Percentiles rank a stretch among this genome's conserved stretches.
Conservation (phyloP, 1,140 invertebrate species). For the Cyrtorhinus lividipennis region DNA sequence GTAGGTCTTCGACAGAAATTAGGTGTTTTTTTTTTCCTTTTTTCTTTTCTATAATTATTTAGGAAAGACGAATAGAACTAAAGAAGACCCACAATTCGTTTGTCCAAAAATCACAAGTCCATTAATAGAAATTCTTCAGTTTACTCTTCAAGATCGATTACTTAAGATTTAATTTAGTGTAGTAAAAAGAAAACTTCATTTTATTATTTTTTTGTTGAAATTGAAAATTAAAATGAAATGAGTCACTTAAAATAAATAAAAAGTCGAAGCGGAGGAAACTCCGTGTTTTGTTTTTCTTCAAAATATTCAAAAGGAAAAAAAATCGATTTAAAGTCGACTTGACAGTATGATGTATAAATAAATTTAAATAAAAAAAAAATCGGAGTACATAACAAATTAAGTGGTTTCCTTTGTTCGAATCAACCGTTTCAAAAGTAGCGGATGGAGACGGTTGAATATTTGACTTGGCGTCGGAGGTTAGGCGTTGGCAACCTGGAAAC, state of each 20-base stretch:
- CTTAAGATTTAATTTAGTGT: background rate
- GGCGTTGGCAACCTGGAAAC: slow-evolving; percentile 1
- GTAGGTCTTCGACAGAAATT: no score
- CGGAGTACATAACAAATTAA: no score
- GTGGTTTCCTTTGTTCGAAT: no score
- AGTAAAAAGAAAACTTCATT: background rate
- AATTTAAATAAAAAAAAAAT: background rate
- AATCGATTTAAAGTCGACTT: background rate
- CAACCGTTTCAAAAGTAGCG: background rate
- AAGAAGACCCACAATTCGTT: background rate
- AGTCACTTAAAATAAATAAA: background rate
- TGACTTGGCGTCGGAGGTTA: background rate
- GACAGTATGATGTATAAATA: background rate
- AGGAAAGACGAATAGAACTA: background rate
- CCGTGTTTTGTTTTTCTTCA: background rate
- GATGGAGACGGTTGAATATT: background rate
- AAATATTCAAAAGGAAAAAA: background rate
- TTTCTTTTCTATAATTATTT: no score
- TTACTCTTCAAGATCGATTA: background rate
- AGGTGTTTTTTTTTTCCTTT: no score
- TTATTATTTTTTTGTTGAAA: background rate
- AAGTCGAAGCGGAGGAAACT: background rate
- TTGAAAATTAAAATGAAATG: background rate
- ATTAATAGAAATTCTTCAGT: background rate
- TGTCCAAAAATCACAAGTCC: background rate